These are phyloP conservation scores for Papilio machaon DNA, from an alignment of 1,140 invertebrate species.

Conservation along the genomic window DNA sequence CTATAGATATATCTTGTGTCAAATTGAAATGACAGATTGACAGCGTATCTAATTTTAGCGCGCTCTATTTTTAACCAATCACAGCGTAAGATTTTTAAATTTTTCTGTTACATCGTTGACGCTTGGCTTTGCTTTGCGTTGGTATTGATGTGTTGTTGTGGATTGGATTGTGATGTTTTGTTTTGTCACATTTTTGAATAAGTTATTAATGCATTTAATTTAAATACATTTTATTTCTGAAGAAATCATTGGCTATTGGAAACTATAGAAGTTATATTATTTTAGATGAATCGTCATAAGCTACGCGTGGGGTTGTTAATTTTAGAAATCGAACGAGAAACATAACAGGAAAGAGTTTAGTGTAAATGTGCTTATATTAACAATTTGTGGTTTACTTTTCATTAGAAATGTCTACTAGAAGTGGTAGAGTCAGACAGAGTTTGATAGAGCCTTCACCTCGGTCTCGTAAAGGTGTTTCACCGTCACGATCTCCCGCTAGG, in stretches of 20 bases:
- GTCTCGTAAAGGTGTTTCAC: constrained; percentile 69
- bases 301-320: constrained; percentile 48
- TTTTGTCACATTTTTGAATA: constrained; percentile 40
- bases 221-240: constrained; percentile 29
- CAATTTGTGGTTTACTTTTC: not conserved
- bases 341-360: not conserved
- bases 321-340: constrained; percentile 12
- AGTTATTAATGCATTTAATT: constrained; percentile 30
- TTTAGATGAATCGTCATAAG: constrained; percentile 12
- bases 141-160: constrained; percentile 44
- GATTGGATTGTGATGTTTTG: constrained; percentile 37
- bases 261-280: not conserved
- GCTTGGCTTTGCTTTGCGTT: constrained; percentile 63
- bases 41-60: constrained; percentile 48
- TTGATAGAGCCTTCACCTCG: constrained; percentile 59
- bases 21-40: constrained; percentile 31
- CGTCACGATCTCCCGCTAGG: constrained; percentile 74
- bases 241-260: not conserved
- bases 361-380: not conserved
- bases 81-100: constrained; percentile 62
- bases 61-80: constrained; percentile 69
- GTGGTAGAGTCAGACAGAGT: constrained; percentile 65
- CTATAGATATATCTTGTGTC: not conserved
- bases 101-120: constrained; percentile 68
- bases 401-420: constrained; percentile 74